phyloP scores from a whole-genome alignment of 2,888 invertebrate species.

The Cryptops parisi region DNA sequence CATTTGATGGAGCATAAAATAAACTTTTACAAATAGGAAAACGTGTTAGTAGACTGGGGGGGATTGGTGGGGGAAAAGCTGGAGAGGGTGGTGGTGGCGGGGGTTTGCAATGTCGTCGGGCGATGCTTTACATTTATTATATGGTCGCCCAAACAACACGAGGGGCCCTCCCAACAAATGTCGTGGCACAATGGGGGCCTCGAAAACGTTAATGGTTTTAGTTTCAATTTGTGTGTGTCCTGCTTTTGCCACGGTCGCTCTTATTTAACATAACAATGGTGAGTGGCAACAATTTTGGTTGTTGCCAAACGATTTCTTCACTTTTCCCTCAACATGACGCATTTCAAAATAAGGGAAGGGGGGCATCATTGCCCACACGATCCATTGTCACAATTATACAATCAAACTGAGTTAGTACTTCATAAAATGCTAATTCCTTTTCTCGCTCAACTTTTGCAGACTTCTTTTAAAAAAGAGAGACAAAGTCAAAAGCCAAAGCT shows the following conservation, averaged over 20 bases:
- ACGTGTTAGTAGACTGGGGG: background rate
- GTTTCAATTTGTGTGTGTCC: too few relatives aligned
- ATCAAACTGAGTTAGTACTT: constrained; percentile 10
- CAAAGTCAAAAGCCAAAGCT: too few relatives aligned
- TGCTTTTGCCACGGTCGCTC: background rate
- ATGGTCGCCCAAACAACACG: too few relatives aligned
- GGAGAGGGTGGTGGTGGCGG: background rate
- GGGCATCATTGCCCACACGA: background rate
- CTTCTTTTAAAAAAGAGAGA: too few relatives aligned
- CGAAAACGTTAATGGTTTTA: too few relatives aligned
- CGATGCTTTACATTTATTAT: too few relatives aligned
- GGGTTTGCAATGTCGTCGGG: background rate
- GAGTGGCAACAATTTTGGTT: background rate
- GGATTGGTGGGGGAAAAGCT: too few relatives aligned
- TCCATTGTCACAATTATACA: constrained; percentile 6
- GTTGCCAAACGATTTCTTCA: background rate
- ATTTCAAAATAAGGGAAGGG: background rate
- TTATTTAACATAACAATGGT: background rate
- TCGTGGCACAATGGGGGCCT: too few relatives aligned
- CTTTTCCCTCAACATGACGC: background rate
- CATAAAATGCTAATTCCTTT: constrained; percentile 12
- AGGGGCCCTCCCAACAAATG: too few relatives aligned
- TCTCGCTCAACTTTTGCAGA: too few relatives aligned
- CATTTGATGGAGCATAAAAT: background rate
- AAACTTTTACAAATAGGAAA: background rate